These are phyloP conservation scores for Microtus montanus DNA, from an alignment of 2,113 vertebrate species.

Conservation along the genomic window DNA sequence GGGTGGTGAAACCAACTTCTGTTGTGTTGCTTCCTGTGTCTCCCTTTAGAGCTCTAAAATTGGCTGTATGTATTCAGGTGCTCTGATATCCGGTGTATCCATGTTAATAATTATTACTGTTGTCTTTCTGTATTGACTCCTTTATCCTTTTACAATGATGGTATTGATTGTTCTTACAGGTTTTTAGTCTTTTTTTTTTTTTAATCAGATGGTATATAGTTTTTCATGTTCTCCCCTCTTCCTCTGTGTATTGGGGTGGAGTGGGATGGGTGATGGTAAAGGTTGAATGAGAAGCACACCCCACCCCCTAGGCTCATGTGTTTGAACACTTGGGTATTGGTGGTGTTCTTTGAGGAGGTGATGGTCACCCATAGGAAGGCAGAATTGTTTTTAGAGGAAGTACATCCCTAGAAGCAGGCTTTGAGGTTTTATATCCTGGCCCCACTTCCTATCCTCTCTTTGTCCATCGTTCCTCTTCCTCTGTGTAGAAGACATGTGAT, in stretches of 20 bases:
- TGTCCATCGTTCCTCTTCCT: not conserved
- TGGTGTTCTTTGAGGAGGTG: not conserved
- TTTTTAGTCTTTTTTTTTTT: not conserved
- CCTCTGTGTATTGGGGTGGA: not conserved
- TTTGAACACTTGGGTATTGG: not conserved
- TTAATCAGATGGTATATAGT: no score
- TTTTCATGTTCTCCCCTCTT: not conserved
- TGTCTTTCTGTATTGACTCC: not conserved
- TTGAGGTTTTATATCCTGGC: not conserved
- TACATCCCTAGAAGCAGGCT: not conserved
- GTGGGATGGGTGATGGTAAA: no score
- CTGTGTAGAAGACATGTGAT: not conserved
- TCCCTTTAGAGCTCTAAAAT: not conserved
- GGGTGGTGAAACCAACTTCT: not conserved
- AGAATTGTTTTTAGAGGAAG: not conserved
- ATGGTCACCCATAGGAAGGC: not conserved
- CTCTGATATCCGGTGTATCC: not conserved
- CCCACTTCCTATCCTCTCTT: not conserved
- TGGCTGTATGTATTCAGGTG: not conserved
- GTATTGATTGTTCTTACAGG: not conserved
- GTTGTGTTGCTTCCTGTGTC: not conserved
- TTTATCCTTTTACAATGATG: not conserved
- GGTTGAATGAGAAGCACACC: not conserved
- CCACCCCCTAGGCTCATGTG: not conserved
- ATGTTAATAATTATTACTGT: not conserved